Conservation (phyloP, 2,113 vertebrate species). For the Antigone vipio region DNA sequence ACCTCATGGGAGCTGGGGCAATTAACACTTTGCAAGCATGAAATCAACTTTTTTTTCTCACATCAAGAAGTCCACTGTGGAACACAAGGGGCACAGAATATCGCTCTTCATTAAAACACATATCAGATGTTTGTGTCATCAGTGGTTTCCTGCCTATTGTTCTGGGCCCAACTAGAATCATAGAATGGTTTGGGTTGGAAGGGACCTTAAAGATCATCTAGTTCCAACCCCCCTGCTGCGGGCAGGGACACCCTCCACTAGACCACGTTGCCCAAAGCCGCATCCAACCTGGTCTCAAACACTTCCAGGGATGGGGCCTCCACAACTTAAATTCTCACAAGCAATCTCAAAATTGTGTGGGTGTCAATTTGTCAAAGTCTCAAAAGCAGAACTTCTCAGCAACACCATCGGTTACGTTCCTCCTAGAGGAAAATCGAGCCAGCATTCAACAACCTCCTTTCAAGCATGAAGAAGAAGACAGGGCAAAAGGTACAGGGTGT, state of each 20-base stretch:
- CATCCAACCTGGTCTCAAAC: too few relatives aligned
- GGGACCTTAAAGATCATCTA: too few relatives aligned
- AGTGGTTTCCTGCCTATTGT: neutral
- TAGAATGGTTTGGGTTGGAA: too few relatives aligned
- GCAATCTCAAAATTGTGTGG: neutral
- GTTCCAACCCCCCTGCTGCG: too few relatives aligned
- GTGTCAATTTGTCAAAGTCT: neutral
- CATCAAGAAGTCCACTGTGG: neutral
- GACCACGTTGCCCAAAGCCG: too few relatives aligned
- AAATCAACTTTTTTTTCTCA: neutral
- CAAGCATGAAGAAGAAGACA: too few relatives aligned
- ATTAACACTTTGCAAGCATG: neutral
- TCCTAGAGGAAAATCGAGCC: rapidly evolving
- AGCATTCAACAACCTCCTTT: neutral
- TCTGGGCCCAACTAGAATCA: neutral
- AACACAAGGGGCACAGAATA: neutral
- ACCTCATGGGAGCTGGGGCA: rapidly evolving
- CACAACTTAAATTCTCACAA: neutral
- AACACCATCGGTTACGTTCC: rapidly evolving
- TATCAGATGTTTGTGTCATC: neutral
- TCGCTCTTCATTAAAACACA: neutral
- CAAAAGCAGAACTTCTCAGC: neutral
- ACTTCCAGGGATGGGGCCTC: too few relatives aligned
- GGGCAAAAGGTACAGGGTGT: neutral
- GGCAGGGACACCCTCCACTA: too few relatives aligned